Percentiles rank a stretch among this genome's conserved stretches.
These are phyloP conservation scores for Acrocephalus arundinaceus DNA, from an alignment of 2,113 vertebrate species.

Conservation along the genomic window DNA sequence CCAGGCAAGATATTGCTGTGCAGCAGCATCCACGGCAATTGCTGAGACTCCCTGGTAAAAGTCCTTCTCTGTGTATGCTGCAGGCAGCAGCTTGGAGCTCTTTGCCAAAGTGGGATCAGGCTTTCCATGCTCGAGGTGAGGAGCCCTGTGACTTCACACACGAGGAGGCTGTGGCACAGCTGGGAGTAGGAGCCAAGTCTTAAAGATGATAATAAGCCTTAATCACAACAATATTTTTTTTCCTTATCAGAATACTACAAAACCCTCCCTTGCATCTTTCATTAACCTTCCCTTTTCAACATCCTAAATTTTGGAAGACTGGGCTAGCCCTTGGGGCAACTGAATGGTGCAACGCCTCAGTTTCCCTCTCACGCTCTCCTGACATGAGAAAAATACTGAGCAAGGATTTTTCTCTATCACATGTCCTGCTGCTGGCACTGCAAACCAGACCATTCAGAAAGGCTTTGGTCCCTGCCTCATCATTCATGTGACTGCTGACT, in stretches of 20 bases:
- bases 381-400: conserved; percentile 9
- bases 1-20: fast-evolving
- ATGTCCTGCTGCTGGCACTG: conserved; percentile 28
- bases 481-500: conserved; percentile 58
- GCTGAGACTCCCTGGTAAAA: background rate
- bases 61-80: background rate
- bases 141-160: background rate
- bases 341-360: background rate
- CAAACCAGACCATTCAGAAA: background rate
- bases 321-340: background rate
- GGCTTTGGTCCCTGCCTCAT: conserved; percentile 1
- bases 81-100: background rate
- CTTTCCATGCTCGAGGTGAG: fast-evolving
- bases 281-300: background rate
- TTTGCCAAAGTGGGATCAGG: fast-evolving
- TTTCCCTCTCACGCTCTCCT: background rate
- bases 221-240: background rate
- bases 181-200: background rate
- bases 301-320: background rate
- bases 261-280: background rate
- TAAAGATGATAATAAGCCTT: background rate
- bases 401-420: background rate
- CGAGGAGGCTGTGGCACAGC: background rate
- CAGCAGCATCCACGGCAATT: fast-evolving
- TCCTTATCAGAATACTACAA: background rate